phyloP scores from a whole-genome alignment of 2,888 invertebrate species.

The Lasioglossum oenotherae region DNA sequence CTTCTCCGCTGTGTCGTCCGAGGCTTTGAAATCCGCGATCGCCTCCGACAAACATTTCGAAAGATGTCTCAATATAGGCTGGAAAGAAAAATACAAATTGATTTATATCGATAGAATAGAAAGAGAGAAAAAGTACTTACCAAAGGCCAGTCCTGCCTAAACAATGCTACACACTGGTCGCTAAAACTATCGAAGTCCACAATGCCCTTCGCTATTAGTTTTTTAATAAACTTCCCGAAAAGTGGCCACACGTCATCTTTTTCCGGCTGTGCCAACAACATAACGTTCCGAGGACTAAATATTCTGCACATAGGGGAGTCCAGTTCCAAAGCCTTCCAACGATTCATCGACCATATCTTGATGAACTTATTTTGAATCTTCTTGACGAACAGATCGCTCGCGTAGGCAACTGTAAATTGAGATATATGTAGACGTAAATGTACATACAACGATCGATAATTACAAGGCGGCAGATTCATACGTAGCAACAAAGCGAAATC shows the following conservation, averaged over 20 bases:
- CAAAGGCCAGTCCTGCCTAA: slow-evolving; percentile 89
- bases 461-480: slow-evolving; percentile 55
- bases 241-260: slow-evolving; percentile 72
- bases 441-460: neutral
- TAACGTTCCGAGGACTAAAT: slow-evolving; percentile 80
- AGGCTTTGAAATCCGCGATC: slow-evolving; percentile 72
- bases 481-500: slow-evolving; percentile 80
- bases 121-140: slow-evolving; percentile 78
- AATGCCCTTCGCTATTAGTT: slow-evolving; percentile 86
- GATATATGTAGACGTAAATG: neutral
- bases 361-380: slow-evolving; percentile 76
- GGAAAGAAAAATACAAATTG: slow-evolving; percentile 15
- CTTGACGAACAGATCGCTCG: slow-evolving; percentile 72
- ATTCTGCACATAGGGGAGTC: slow-evolving; percentile 75
- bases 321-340: slow-evolving; percentile 63
- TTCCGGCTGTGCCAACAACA: slow-evolving; percentile 72
- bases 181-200: slow-evolving; percentile 87
- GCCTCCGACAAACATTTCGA: slow-evolving; percentile 79
- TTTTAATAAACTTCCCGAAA: slow-evolving; percentile 77
- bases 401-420: slow-evolving; percentile 72
- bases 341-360: slow-evolving; percentile 76
- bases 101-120: neutral
- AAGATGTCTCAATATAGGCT: slow-evolving; percentile 77
- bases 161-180: slow-evolving; percentile 88
- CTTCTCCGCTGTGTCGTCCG: slow-evolving; percentile 75